A percentile compares a stretch with the other conserved stretches of the same genome.
Conservation (phyloP, 1,140 invertebrate species). For the Atta colombica region DNA sequence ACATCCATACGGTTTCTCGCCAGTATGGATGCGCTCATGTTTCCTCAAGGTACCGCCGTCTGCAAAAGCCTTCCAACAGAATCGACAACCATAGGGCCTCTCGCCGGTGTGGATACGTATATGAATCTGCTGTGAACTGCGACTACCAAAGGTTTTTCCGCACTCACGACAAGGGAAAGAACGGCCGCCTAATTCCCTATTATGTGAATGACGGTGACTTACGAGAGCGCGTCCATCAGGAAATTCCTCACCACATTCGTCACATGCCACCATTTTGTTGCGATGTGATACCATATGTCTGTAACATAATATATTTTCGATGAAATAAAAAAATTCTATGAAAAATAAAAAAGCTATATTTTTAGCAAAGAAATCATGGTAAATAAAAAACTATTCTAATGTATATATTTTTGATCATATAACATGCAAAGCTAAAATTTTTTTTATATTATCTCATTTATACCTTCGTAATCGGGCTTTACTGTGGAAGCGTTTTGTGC, state of each 20-base stretch:
- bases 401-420: not conserved
- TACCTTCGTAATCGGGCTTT: slow-evolving; percentile 88
- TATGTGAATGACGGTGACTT: slow-evolving; percentile 90
- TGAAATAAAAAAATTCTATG: not conserved
- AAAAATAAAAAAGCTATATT: not conserved
- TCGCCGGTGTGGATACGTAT: slow-evolving; percentile 95
- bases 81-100: slow-evolving; percentile 96
- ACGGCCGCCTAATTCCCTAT: slow-evolving; percentile 88
- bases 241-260: slow-evolving; percentile 91
- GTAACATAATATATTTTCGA: slow-evolving; percentile 25
- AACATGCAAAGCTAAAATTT: not conserved
- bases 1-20: slow-evolving; percentile 98
- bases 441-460: slow-evolving; percentile 7
- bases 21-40: slow-evolving; percentile 99
- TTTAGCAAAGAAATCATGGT: not conserved
- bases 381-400: slow-evolving; percentile 1
- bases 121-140: slow-evolving; percentile 97
- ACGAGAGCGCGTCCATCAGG: slow-evolving; percentile 90
- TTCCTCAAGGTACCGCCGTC: slow-evolving; percentile 98
- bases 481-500: slow-evolving; percentile 91
- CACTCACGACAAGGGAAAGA: slow-evolving; percentile 95
- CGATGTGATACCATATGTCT: slow-evolving; percentile 90
- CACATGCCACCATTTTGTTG: slow-evolving; percentile 90
- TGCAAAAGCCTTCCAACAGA: slow-evolving; percentile 99
- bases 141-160: slow-evolving; percentile 94